Conservation (phyloP, 2,888 invertebrate genomes). For the Parasteatoda lunata region DNA sequence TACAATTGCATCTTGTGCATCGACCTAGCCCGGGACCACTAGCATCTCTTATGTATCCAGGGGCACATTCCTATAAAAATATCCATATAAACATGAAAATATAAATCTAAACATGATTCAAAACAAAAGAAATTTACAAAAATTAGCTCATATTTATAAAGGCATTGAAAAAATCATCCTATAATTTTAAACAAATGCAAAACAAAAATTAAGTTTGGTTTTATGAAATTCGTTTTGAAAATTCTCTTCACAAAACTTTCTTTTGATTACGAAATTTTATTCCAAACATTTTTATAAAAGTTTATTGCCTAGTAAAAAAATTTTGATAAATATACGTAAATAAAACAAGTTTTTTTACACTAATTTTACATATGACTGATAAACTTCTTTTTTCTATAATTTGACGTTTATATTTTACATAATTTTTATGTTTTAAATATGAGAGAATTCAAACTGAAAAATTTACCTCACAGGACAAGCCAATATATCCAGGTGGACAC, state of each 20-base stretch:
- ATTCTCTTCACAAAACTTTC: no score
- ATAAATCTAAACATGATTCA: background rate
- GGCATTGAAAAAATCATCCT: background rate
- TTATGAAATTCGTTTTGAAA: no score
- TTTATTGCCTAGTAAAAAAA: no score
- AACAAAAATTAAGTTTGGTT: background rate
- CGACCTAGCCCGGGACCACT: slow-evolving; percentile 88
- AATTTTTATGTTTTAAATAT: background rate
- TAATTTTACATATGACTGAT: no score
- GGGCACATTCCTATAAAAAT: slow-evolving; percentile 81
- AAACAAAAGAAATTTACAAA: background rate
- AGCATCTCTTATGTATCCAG: slow-evolving; percentile 83
- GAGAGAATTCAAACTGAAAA: background rate
- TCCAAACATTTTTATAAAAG: no score
- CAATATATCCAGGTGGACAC: slow-evolving; percentile 77
- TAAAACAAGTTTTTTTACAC: no score
- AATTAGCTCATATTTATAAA: background rate
- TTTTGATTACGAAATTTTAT: no score
- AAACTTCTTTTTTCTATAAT: no score
- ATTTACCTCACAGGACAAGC: slow-evolving; percentile 77
- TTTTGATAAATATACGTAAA: no score
- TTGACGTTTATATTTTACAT: background rate
- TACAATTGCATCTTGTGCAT: slow-evolving; percentile 78
- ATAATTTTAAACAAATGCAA: background rate
- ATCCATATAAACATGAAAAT: background rate